phyloP scores from a whole-genome alignment of 2,888 invertebrate genomes.

The Stenodema calcarata region DNA sequence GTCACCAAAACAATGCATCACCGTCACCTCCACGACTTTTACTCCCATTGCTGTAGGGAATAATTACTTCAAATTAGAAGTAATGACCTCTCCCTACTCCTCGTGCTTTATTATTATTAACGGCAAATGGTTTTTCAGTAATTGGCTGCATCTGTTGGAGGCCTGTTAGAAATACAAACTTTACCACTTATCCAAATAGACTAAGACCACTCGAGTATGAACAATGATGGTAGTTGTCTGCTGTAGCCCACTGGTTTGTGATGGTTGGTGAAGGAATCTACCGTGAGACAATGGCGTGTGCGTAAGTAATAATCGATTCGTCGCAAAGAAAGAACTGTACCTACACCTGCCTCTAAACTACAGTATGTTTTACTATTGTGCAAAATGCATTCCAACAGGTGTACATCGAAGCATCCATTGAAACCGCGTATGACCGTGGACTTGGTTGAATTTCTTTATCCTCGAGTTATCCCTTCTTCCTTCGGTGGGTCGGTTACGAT shows the following conservation, averaged over 20 bases:
- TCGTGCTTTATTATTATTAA: neutral
- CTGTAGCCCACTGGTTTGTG: too few relatives aligned
- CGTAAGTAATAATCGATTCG: neutral
- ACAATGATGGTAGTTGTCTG: neutral
- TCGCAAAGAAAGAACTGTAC: neutral
- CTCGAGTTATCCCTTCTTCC: neutral
- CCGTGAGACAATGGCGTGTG: neutral
- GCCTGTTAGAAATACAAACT: neutral
- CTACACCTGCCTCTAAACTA: neutral
- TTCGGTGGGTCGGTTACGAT: neutral
- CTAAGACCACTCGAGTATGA: too few relatives aligned
- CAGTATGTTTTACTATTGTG: neutral
- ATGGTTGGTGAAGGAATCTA: too few relatives aligned
- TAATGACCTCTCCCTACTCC: neutral
- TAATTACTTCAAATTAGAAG: neutral
- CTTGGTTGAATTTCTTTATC: neutral
- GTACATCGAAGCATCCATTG: neutral
- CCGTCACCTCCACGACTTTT: neutral
- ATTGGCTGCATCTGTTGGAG: neutral
- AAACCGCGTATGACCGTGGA: neutral
- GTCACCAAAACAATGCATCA: neutral
- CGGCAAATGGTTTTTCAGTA: neutral
- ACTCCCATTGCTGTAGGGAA: neutral
- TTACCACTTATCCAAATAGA: too few relatives aligned
- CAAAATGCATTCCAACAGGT: neutral